Evolutionary conservation across 2,113 vertebrate genomes (phyloP), one percentile per base, ranked within the genome.

Genomic region (Emberiza fucata): DNA sequence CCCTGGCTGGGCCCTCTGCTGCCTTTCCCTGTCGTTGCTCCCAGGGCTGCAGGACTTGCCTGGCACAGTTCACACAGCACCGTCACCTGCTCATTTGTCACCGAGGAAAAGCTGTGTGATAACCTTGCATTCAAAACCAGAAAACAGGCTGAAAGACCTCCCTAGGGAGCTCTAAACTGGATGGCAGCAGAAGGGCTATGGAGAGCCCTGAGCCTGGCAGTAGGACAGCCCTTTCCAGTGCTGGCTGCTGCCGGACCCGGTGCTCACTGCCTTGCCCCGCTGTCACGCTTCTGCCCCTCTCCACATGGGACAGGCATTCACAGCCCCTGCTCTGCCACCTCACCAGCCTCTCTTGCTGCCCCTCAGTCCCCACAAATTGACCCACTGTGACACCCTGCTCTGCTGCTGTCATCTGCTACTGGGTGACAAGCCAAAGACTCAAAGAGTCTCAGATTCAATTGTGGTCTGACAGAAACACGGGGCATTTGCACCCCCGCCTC

Each of bases 181-280:
- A n/a, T 48, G 60, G 56, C 69, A 59, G 48, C 53, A 39, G 61
- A 50, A 83, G 33, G 35, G 35, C n/a, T 27, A 20, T 11, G 4
- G 27, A 56, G 42, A 66, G 20, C 50, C 51, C 45, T 0, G 6
- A 54, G 23, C 42, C 35, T 14, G 42, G n/a, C 0, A 6, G 42
- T 50, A 66, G 64, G 37, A 59, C 18, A 6, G 33, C 39, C n/a
- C 33, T 31, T 40, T 48, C 5, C 45, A 23, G 42, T 1, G 1
- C 63, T 11, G 40, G 35, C 14, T 39, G 39, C 71, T 83, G 45
- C 77, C 53, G 54, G n/a, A 70, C 20, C 5, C 45, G 45, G 19
- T 70, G 45, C 40, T 86, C 4, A 0, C 44, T 56, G 47, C 23
- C 18, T 21, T 68, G 48, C 27, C 24, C 35, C 0, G 0, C 20